Base-by-base conservation (phyloP, 2,888 invertebrate species). In the Calameuta pallipes region DNA sequence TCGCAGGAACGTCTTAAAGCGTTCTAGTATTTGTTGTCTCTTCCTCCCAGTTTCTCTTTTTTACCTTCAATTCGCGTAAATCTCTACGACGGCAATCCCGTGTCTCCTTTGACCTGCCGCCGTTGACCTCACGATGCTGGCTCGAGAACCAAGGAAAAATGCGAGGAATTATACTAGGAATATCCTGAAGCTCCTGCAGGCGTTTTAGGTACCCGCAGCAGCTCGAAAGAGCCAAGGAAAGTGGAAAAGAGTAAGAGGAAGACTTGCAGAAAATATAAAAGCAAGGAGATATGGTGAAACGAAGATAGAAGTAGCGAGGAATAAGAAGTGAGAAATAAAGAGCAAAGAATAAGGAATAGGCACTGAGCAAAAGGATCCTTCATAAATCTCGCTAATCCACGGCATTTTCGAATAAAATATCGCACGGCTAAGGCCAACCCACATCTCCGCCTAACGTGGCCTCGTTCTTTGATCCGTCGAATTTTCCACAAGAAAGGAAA, bases 341-440 rank as follows among this genome's bases (percentile, higher is more conserved):
- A 56, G 56, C 23, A 23, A 71, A 71, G 33, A 71, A 34, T 71
- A 71, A 71, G 71, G 71, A 71, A 34, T 56, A 56, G 31, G 2
- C 68, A 11, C 74, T 13, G 30, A 15, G 23, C 37, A 15, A 37
- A 34, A 35, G 81, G 81, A 84, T 83, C 84, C 82, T 69, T 80
- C 82, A 85, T 86, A 86, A 86, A 86, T 86, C 86, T 83, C 82
- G 82, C 83, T 86, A 86, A 86, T 86, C 86, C 86, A 83, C 83
- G 23, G 82, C 81, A 82, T 85, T 83, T 84, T 83, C 82, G 79
- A 80, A 83, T 84, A 84, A 86, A 85, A 85, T 86, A 86, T 86
- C 82, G 84, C 69, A 73, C 35, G 70, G 79, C 79, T 80, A 80
- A 81, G 56, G 74, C 78, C 77, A 37, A 41, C 76, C 56, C 56